Evolutionary conservation across 1,140 invertebrate genomes (phyloP).

Genomic region (Ruditapes philippinarum): DNA sequence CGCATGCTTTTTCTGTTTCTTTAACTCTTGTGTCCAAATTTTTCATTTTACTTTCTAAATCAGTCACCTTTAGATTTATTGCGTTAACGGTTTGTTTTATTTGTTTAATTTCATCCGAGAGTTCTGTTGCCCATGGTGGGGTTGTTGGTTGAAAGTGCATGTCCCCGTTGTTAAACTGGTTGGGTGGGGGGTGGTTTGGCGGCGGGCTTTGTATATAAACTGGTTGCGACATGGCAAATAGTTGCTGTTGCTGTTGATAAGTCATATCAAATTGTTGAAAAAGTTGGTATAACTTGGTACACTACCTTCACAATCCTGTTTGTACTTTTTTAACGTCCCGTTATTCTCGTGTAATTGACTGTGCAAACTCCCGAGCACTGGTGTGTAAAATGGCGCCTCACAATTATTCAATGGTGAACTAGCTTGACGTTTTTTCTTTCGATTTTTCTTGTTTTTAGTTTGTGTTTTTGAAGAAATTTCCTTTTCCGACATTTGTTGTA

Average conservation of each 20-base stretch:
- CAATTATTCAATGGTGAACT: constrained; percentile 1
- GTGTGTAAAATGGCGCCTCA: neutral
- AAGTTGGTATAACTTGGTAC: neutral
- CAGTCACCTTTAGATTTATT: neutral
- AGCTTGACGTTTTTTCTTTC: constrained; percentile 2
- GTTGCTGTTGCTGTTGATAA: neutral
- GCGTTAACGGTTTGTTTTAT: neutral
- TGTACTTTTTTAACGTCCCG: neutral
- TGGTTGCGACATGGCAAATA: neutral
- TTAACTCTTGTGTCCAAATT: neutral
- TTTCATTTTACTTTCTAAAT: neutral
- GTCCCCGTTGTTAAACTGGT: neutral
- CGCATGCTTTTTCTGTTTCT: neutral
- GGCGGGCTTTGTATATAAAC: neutral
- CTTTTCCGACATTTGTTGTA: neutral
- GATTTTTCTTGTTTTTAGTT: neutral
- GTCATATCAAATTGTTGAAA: neutral
- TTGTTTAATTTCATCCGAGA: neutral
- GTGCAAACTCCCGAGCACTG: neutral
- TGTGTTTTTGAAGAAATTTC: neutral
- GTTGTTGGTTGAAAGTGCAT: neutral
- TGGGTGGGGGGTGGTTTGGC: neutral
- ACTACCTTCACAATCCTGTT: neutral
- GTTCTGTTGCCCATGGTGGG: neutral
- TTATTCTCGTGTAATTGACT: neutral